Conservation (phyloP, 2,888 invertebrate species). For the Latheticus oryzae region DNA sequence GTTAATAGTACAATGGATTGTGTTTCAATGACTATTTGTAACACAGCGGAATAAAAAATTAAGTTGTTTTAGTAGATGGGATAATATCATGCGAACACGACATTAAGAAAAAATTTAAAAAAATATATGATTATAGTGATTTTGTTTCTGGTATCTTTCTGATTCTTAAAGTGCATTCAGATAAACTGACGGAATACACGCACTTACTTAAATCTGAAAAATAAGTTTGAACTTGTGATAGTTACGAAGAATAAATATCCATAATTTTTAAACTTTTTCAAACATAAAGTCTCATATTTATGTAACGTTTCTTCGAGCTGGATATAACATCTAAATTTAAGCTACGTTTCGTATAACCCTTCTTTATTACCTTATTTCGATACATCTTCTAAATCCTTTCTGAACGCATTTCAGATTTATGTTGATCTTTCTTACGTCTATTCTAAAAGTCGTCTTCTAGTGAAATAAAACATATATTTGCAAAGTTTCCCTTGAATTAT, state of each 20-base stretch:
- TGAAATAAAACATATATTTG: conserved; percentile 28
- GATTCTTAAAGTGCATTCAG: conserved; percentile 15
- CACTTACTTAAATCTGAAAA: not conserved
- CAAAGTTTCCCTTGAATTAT: conserved; percentile 19
- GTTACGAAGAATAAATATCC: conserved; percentile 24
- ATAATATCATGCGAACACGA: conserved; percentile 48
- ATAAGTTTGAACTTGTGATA: conserved; percentile 1
- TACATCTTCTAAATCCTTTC: conserved; percentile 63
- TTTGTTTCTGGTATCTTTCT: conserved; percentile 3
- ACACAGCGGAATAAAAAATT: conserved; percentile 48
- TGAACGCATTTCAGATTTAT: conserved; percentile 61
- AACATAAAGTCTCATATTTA: conserved; percentile 60
- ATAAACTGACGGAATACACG: no score
- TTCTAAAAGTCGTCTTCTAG: conserved; percentile 41
- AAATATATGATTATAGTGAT: conserved; percentile 11
- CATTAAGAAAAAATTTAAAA: conserved; percentile 40
- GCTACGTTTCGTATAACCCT: conserved; percentile 62
- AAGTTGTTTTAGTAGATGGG: conserved; percentile 48
- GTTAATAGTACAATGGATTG: conserved; percentile 38
- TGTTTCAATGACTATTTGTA: conserved; percentile 27
- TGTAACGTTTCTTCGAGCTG: conserved; percentile 53
- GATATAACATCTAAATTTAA: conserved; percentile 63
- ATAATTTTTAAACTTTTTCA: conserved; percentile 57
- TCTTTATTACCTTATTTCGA: conserved; percentile 64
- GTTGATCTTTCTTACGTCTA: conserved; percentile 52